These are phyloP conservation scores for Sebastolobus altivelis DNA, from an alignment of 2,797 vertebrate species.

Conservation along the genomic window DNA sequence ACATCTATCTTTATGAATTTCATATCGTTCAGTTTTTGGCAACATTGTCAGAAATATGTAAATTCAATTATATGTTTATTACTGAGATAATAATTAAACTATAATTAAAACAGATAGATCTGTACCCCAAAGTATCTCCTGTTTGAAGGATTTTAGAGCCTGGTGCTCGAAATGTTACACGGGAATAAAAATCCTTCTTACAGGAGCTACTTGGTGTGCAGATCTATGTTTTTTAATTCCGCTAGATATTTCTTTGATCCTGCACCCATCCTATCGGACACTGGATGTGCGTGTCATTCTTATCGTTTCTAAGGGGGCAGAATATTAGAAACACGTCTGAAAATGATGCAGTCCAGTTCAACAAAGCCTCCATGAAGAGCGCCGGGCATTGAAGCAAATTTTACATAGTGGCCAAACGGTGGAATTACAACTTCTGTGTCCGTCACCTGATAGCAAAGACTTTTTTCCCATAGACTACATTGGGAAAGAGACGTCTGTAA, in stretches of 20 bases:
- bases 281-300: neutral
- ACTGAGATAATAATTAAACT: too few species aligned
- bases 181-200: neutral
- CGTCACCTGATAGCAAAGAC: too few species aligned
- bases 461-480: too few species aligned
- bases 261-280: neutral
- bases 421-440: too few species aligned
- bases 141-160: neutral
- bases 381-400: too few species aligned
- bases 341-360: too few species aligned
- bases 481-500: too few species aligned
- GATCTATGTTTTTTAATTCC: neutral
- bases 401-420: too few species aligned
- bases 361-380: too few species aligned
- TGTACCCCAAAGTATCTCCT: neutral
- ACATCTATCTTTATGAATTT: neutral
- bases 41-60: neutral
- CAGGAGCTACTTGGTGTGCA: neutral
- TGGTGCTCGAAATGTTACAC: neutral
- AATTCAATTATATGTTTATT: too few species aligned
- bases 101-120: neutral
- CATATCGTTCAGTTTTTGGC: neutral
- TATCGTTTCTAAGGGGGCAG: neutral
- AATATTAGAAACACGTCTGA: neutral
- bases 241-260: neutral